These are phyloP conservation scores for Micromys minutus DNA, from an alignment of 2,113 vertebrate genomes.

Conservation along the genomic window DNA sequence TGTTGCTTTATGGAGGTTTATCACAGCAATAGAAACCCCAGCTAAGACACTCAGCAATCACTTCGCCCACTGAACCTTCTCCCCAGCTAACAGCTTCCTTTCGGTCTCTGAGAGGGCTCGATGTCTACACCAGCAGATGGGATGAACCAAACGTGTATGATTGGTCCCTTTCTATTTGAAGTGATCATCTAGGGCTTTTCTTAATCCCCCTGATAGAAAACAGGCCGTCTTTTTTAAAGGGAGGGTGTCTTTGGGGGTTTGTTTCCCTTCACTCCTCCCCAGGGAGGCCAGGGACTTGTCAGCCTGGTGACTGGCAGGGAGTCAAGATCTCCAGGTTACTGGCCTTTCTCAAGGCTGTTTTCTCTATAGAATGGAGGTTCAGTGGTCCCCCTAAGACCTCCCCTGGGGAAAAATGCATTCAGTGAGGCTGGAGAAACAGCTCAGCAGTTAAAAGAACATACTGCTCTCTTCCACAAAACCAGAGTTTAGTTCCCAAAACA, in stretches of 20 bases:
- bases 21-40: background rate
- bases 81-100: background rate
- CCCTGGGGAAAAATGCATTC: background rate
- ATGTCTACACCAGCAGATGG: background rate
- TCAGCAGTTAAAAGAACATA: background rate
- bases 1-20: background rate
- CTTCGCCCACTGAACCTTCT: background rate
- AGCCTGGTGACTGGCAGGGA: background rate
- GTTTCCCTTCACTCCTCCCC: background rate
- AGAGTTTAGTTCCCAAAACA: background rate
- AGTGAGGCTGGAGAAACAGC: background rate
- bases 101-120: background rate
- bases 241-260: background rate
- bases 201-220: background rate
- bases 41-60: background rate
- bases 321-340: background rate
- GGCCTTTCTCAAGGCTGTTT: background rate
- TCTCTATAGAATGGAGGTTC: background rate
- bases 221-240: background rate
- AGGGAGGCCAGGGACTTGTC: background rate
- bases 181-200: background rate
- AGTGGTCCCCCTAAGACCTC: background rate
- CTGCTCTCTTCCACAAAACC: background rate
- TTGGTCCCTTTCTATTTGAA: background rate
- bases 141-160: background rate